Conservation (phyloP, 2,888 invertebrate genomes). For the Epinotia ramella region DNA sequence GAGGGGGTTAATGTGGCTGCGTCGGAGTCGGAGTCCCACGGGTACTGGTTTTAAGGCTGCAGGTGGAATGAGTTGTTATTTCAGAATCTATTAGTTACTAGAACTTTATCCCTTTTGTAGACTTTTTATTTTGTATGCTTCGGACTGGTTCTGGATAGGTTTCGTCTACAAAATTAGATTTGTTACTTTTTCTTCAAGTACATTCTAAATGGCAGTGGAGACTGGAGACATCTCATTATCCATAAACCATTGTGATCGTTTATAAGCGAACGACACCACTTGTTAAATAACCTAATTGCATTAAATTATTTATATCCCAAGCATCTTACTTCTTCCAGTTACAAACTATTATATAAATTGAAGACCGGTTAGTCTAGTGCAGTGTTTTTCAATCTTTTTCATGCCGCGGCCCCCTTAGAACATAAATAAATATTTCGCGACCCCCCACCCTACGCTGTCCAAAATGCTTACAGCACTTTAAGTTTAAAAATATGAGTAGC, state of each 20-base stretch:
- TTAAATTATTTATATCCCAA: not conserved
- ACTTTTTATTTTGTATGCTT: not conserved
- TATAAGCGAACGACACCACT: not conserved
- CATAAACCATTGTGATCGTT: not conserved
- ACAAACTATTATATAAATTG: no score
- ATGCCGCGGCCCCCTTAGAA: no score
- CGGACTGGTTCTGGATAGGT: not conserved
- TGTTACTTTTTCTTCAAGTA: not conserved
- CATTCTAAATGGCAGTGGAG: not conserved
- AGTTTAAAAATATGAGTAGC: no score
- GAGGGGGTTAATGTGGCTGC: conserved; percentile 42
- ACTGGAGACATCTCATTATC: not conserved
- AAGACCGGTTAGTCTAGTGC: no score
- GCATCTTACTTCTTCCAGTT: not conserved
- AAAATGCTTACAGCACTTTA: no score
- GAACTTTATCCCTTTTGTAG: not conserved
- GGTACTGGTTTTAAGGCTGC: conserved; percentile 39
- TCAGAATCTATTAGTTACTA: conserved; percentile 9
- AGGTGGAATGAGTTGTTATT: conserved; percentile 23
- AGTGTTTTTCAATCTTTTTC: no score
- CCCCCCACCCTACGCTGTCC: no score
- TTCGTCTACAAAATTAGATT: not conserved
- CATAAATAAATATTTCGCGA: no score
- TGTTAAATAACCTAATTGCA: not conserved
- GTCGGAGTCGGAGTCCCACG: conserved; percentile 26